phyloP scores from a whole-genome alignment of 2,888 invertebrate genomes.

The Cheilosia vulpina region DNA sequence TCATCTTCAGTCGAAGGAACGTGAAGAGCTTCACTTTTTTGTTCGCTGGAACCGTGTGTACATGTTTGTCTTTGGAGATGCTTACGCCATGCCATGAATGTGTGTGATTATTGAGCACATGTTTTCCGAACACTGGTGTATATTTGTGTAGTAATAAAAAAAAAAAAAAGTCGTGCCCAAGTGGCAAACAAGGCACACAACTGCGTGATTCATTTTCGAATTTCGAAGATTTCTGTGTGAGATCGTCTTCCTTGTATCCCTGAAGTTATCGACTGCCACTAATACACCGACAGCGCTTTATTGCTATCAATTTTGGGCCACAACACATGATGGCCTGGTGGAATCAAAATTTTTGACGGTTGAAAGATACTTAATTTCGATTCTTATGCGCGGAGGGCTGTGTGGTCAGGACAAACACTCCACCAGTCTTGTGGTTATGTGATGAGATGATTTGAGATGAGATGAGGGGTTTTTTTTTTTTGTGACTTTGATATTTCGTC shows the following conservation, averaged over 20 bases:
- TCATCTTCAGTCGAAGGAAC: constrained; percentile 61
- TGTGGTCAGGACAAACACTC: constrained; percentile 43
- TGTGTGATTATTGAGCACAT: constrained; percentile 70
- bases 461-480: constrained; percentile 13
- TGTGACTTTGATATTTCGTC: constrained; percentile 9
- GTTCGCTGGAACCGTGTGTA: constrained; percentile 33
- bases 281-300: constrained; percentile 39
- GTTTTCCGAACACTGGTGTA: constrained; percentile 28
- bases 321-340: constrained; percentile 17
- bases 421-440: constrained; percentile 5
- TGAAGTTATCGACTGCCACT: constrained; percentile 47
- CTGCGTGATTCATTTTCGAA: constrained; percentile 68
- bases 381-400: constrained; percentile 16
- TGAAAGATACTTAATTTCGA: constrained; percentile 57
- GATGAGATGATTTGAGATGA: constrained; percentile 4
- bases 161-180: constrained; percentile 64
- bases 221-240: constrained; percentile 17
- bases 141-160: constrained; percentile 55
- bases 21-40: constrained; percentile 74
- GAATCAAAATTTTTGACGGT: constrained; percentile 44
- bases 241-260: constrained; percentile 48
- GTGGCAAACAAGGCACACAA: constrained; percentile 62
- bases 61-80: constrained; percentile 34
- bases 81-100: constrained; percentile 6
- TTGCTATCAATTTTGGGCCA: constrained; percentile 49